Evolutionary conservation across 1,140 invertebrate species (phyloP), one percentile per base, ranked within the genome.

Genomic region (Drosophila quadrilineata): DNA sequence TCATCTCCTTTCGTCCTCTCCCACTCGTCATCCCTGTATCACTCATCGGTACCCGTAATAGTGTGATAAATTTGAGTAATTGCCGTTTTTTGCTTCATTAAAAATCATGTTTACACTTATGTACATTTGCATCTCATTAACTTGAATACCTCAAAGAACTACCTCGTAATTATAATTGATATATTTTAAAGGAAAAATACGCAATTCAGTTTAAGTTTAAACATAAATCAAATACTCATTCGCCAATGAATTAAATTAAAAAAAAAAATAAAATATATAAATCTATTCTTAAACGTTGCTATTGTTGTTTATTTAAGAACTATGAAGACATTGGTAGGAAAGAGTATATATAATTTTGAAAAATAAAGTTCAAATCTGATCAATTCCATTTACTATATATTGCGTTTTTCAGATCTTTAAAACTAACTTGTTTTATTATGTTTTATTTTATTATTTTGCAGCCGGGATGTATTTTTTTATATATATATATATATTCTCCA

Each of bases 81-180:
- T 80, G 77, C 77, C 76, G 73, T 62, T 84, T 60, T 80, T 75
- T 76, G 77, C 77, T 76, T 80, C 76, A 84, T 80, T 84, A 76
- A 84, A 75, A 80, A 62, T 35, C 46, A 38, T 19, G 16, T 43
- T 54, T 63, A n/a, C n/a, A n/a, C n/a, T n/a, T n/a, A n/a, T n/a
- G n/a, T 46, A 28, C 35, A 41, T 22, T n/a, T 19, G 22, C 36
- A 54, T 59, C 75, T 80, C 76, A 82, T 80, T 80, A 80, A 79
- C 63, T 45, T 45, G 28, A 12, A 22, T 17, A 31, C 29, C 5
- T 2, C 31, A 49, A 53, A 43, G 17, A 22, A 16, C 35, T 40
- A 17, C 29, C 10, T 38, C 9, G 35, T 9, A 36, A 36, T 36
- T 36, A 16, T 3, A 9, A 36, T 36, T 12, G 17, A 17, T 36